Evolutionary conservation across 2,888 invertebrate genomes (phyloP).

Genomic region (Ichneumoninae sp.): DNA sequence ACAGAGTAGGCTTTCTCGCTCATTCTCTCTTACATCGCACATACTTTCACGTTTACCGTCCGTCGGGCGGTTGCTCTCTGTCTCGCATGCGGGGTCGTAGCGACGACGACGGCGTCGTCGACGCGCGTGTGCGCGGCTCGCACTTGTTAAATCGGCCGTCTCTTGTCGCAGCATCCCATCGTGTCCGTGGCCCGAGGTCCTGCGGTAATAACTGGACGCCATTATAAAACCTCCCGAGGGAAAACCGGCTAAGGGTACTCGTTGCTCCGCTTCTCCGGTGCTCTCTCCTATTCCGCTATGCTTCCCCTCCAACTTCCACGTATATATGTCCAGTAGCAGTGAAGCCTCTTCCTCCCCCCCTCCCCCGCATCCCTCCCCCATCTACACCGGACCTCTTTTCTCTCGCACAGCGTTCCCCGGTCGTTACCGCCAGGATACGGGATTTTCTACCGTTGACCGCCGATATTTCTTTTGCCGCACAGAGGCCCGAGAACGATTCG

Average conservation of each 20-base stretch:
- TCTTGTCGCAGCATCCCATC: constrained; percentile 82
- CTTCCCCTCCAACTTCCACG: constrained; percentile 51
- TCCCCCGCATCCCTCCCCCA: constrained; percentile 59
- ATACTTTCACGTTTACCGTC: constrained; percentile 20
- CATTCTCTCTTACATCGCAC: constrained; percentile 44
- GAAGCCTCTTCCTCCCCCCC: constrained; percentile 49
- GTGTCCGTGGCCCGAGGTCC: constrained; percentile 82
- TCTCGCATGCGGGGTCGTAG: constrained; percentile 19
- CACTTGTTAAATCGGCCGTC: constrained; percentile 82
- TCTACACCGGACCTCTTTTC: constrained; percentile 64
- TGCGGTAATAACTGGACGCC: constrained; percentile 84
- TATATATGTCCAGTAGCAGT: constrained; percentile 6
- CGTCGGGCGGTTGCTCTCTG: constrained; percentile 11
- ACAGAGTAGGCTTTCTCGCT: constrained; percentile 39
- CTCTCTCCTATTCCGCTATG: constrained; percentile 54
- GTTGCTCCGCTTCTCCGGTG: constrained; percentile 50
- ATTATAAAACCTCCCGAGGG: constrained; percentile 84
- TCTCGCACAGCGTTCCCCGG: constrained; percentile 70
- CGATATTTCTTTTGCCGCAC: constrained; percentile 78
- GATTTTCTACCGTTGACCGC: constrained; percentile 78
- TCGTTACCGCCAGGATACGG: constrained; percentile 84
- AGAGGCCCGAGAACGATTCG: constrained; percentile 33
- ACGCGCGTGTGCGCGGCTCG: constrained; percentile 64
- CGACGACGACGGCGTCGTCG: constrained; percentile 39
- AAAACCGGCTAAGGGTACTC: constrained; percentile 80